These are phyloP conservation scores for Lamprologus speciosus DNA, from an alignment of 2,113 vertebrate genomes.

Conservation along the genomic window DNA sequence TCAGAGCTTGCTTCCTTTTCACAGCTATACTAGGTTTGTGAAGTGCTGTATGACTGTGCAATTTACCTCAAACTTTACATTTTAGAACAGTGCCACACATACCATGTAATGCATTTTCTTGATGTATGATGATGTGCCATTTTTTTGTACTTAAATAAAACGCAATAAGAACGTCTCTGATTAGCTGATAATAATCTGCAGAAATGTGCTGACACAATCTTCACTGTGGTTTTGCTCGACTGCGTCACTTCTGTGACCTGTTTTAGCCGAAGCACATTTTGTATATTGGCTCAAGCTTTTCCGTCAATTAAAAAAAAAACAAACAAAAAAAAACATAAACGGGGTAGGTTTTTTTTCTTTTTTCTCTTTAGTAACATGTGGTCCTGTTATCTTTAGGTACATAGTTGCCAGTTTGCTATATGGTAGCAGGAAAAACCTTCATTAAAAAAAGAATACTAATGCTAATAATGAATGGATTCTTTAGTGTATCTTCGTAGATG, in stretches of 20 bases:
- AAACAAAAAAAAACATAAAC: not conserved
- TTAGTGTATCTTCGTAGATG: not conserved
- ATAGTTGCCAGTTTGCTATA: not conserved
- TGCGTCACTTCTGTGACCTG: not conserved
- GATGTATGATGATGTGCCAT: not conserved
- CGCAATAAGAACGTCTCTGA: not conserved
- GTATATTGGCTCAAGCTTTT: not conserved
- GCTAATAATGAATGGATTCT: not conserved
- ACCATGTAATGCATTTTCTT: not conserved
- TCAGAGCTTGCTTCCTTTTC: not conserved
- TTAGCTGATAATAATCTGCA: not conserved
- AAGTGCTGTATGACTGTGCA: not conserved
- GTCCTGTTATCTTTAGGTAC: not conserved
- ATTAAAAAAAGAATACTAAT: not conserved
- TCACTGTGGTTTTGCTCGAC: conserved; percentile 24
- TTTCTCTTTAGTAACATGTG: not conserved
- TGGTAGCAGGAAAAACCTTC: not conserved
- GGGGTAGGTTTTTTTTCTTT: not conserved
- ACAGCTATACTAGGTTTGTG: not conserved
- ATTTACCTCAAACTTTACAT: not conserved
- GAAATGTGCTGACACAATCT: conserved; percentile 4
- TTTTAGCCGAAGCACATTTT: not conserved
- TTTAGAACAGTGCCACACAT: not conserved
- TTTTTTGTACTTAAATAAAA: not conserved
- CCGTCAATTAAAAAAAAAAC: not conserved